Conservation (phyloP, 2,888 invertebrate species). For the Chrysotoxum bicinctum region DNA sequence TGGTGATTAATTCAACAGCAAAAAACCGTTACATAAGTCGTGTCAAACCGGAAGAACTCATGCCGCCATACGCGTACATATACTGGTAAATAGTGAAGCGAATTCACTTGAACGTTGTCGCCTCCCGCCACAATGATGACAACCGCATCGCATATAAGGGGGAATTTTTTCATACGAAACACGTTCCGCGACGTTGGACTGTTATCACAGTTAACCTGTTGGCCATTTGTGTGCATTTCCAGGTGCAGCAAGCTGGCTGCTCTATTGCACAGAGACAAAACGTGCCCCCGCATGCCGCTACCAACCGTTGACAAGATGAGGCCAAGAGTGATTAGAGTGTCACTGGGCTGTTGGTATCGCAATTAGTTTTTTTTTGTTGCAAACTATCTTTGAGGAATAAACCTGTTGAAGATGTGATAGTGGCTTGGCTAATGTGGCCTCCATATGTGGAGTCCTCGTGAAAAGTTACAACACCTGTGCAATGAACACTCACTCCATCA, state of each 20-base stretch:
- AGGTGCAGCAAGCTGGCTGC: constrained; percentile 41
- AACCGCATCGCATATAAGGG: not conserved
- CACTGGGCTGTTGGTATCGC: constrained; percentile 23
- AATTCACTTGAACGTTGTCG: constrained; percentile 19
- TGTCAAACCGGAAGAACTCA: constrained; percentile 42
- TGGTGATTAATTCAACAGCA: constrained; percentile 4
- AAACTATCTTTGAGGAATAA: not conserved
- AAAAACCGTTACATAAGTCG: constrained; percentile 37
- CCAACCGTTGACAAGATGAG: constrained; percentile 10
- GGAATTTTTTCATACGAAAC: constrained; percentile 29
- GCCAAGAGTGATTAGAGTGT: constrained; percentile 34
- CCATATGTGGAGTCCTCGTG: constrained; percentile 25
- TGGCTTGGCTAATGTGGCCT: constrained; percentile 24
- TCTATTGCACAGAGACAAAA: constrained; percentile 46
- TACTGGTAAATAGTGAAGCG: not conserved
- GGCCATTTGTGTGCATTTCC: constrained; percentile 31
- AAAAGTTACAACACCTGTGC: constrained; percentile 40
- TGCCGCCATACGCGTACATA: not conserved
- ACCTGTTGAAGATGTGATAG: constrained; percentile 19
- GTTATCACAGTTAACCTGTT: constrained; percentile 62
- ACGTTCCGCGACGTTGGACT: constrained; percentile 40
- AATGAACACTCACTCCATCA: not conserved
- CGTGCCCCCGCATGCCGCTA: not conserved
- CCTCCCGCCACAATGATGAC: constrained; percentile 28
- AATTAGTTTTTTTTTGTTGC: not conserved